Conservation (phyloP, 2,113 vertebrate genomes). For the Triplophysa rosa region DNA sequence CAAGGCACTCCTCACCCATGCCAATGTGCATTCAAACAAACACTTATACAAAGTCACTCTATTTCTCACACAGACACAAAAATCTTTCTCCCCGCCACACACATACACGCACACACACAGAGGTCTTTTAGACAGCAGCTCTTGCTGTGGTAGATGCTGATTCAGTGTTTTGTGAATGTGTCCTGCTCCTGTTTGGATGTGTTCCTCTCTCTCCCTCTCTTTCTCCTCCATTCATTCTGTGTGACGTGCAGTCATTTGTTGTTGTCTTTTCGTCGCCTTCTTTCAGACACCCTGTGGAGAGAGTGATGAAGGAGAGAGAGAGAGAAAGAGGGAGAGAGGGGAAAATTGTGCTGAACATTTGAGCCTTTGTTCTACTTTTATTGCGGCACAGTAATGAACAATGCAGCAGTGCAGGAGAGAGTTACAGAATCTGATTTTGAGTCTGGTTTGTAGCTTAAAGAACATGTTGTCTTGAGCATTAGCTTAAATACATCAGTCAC, state of each 20-base stretch:
- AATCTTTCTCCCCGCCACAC: constrained; percentile 1
- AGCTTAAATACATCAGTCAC: constrained; percentile 15
- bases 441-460: constrained; percentile 3
- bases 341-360: background rate
- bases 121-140: constrained; percentile 26
- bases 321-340: constrained; percentile 28
- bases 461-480: background rate
- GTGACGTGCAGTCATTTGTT: constrained; percentile 54
- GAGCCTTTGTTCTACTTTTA: constrained; percentile 32
- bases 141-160: constrained; percentile 42
- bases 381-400: background rate
- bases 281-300: constrained; percentile 46
- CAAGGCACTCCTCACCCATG: constrained; percentile 42
- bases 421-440: constrained; percentile 3
- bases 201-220: constrained; percentile 29
- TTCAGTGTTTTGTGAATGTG: constrained; percentile 37
- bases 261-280: constrained; percentile 49
- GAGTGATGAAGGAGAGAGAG: constrained; percentile 44
- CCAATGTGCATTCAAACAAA: constrained; percentile 33
- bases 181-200: constrained; percentile 38
- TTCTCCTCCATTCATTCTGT: constrained; percentile 43
- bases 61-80: background rate
- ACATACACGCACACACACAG: constrained; percentile 21
- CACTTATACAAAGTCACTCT: background rate
- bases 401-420: background rate